Conservation (phyloP, 1,140 invertebrate species). For the Protaetia brevitarsis region DNA sequence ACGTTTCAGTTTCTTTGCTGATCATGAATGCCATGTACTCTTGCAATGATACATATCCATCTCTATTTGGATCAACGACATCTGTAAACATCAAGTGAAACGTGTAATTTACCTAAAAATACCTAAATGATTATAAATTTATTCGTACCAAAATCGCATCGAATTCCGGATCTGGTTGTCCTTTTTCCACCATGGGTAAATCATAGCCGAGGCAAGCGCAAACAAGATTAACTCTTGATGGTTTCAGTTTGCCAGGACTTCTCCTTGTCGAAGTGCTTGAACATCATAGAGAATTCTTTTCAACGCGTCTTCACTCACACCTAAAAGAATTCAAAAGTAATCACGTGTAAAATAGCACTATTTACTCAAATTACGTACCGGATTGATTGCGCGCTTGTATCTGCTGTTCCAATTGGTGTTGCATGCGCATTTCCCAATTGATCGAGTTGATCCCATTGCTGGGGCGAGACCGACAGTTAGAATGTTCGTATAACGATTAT, state of each 20-base stretch:
- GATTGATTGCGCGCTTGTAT: slow-evolving; percentile 98
- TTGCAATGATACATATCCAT: slow-evolving; percentile 96
- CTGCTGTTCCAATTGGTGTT: slow-evolving; percentile 99
- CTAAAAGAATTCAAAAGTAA: slow-evolving; percentile 48
- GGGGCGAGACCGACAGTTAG: slow-evolving; percentile 95
- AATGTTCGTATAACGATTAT: slow-evolving; percentile 99
- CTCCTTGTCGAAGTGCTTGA: slow-evolving; percentile 99
- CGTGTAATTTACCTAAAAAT: too few species aligned
- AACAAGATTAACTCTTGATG: slow-evolving; percentile 99
- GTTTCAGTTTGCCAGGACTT: slow-evolving; percentile 96
- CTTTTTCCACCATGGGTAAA: slow-evolving; percentile 98
- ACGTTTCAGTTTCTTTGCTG: slow-evolving; percentile 99
- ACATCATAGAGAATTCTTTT: slow-evolving; percentile 99
- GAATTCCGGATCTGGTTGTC: slow-evolving; percentile 98
- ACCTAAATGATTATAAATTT: slow-evolving; percentile 50
- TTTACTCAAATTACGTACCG: slow-evolving; percentile 45
- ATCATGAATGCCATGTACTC: slow-evolving; percentile 99
- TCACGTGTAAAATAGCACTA: neutral
- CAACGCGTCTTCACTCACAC: slow-evolving; percentile 96
- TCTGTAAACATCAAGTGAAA: too few species aligned
- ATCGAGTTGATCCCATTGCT: slow-evolving; percentile 99
- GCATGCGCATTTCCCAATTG: slow-evolving; percentile 99
- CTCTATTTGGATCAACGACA: slow-evolving; percentile 86
- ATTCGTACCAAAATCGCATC: slow-evolving; percentile 94
- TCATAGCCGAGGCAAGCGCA: slow-evolving; percentile 99